Percentiles rank a stretch among this genome's conserved stretches.
phyloP scores from a whole-genome alignment of 2,797 vertebrate species.

The Phaenicophaeus curvirostris region DNA sequence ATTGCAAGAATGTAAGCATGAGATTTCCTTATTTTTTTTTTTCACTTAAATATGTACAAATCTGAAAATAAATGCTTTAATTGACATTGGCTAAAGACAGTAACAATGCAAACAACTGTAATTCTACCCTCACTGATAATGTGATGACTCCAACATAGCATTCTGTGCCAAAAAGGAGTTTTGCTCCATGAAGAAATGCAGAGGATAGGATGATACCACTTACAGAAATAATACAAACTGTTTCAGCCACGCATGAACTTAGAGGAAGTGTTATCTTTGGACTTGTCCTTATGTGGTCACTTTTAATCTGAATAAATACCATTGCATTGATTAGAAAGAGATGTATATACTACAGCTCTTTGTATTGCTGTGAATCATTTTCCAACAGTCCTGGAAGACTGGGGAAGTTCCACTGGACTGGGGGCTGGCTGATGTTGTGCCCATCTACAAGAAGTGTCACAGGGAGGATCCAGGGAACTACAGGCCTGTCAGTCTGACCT shows the following conservation, averaged over 20 bases:
- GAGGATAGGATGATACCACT: not conserved
- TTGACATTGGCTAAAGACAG: not conserved
- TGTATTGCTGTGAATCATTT: not conserved
- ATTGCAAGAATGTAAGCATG: not conserved
- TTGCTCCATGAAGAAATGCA: not conserved
- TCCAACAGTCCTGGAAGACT: too few relatives aligned
- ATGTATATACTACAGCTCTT: not conserved
- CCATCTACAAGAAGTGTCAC: too few relatives aligned
- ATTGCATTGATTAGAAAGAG: not conserved
- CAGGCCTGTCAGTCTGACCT: too few relatives aligned
- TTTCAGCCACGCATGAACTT: not conserved
- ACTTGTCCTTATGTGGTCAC: not conserved
- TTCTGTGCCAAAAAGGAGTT: not conserved
- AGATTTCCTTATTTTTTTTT: not conserved
- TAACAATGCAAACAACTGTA: not conserved
- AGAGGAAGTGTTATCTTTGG: not conserved
- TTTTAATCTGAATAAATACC: not conserved
- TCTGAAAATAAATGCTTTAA: not conserved
- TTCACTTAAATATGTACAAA: not conserved
- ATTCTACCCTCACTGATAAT: not conserved
- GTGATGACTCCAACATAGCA: not conserved
- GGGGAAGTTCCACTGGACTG: too few relatives aligned
- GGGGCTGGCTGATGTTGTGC: too few relatives aligned
- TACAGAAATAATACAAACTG: not conserved
- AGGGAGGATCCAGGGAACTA: too few relatives aligned